Conservation (phyloP, 1,140 invertebrate species). For the Rhynchophorus ferrugineus region DNA sequence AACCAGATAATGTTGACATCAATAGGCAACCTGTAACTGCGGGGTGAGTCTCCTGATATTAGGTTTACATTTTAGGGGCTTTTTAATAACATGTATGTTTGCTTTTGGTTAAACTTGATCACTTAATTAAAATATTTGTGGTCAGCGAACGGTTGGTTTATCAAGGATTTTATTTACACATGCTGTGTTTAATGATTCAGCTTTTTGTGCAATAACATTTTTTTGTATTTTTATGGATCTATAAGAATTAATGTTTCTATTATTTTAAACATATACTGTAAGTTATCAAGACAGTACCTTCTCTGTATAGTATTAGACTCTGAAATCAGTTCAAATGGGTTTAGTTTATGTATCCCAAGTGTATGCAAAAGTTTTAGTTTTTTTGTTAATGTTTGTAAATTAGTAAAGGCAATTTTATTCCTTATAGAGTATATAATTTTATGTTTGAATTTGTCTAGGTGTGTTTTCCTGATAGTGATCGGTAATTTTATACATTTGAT, state of each 20-base stretch:
- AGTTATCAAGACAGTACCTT: constrained; percentile 19
- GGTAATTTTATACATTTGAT: no score
- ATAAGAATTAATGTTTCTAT: no score
- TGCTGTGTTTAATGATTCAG: constrained; percentile 9
- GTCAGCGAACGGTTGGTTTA: not conserved
- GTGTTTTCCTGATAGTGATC: no score
- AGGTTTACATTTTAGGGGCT: not conserved
- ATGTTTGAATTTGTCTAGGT: no score
- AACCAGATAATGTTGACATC: constrained; percentile 77
- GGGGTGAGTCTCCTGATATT: constrained; percentile 61
- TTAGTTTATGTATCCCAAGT: no score
- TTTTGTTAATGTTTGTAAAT: no score
- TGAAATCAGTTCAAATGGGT: no score
- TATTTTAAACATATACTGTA: not conserved
- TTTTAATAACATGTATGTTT: not conserved
- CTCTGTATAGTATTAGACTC: not conserved
- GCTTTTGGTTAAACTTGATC: no score
- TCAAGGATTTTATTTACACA: not conserved
- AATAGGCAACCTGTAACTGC: constrained; percentile 75
- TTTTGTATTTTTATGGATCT: no score
- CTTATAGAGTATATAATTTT: no score
- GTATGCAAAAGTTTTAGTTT: no score
- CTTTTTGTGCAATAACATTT: not conserved
- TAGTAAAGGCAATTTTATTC: no score
- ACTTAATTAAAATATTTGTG: not conserved